These are phyloP conservation scores for Saxidomus purpurata DNA, from an alignment of 1,140 invertebrate genomes.

Conservation along the genomic window DNA sequence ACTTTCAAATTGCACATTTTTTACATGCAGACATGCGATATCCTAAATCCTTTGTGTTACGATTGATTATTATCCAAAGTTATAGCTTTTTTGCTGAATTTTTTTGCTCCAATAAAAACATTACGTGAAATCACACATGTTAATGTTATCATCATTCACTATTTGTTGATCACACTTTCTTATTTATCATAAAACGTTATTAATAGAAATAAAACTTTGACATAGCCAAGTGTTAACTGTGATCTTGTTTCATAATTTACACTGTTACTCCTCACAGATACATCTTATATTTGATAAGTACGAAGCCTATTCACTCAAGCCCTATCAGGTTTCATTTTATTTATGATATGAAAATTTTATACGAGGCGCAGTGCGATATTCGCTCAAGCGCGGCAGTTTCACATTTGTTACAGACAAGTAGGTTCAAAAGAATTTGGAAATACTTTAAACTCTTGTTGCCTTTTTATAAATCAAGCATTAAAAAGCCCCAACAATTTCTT, in stretches of 20 bases:
- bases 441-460: constrained; percentile 39
- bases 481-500: constrained; percentile 39
- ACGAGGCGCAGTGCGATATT: constrained; percentile 8
- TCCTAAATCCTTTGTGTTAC: constrained; percentile 10
- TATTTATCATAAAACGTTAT: constrained; percentile 26
- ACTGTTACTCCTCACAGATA: constrained; percentile 49
- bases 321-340: constrained; percentile 57
- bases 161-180: constrained; percentile 11
- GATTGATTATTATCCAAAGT: background rate
- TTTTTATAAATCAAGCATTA: constrained; percentile 57
- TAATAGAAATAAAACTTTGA: constrained; percentile 33
- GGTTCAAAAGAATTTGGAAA: constrained; percentile 44
- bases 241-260: constrained; percentile 58
- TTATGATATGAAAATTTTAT: constrained; percentile 65
- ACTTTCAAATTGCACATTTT: too few species aligned
- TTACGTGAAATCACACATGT: background rate
- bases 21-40: background rate
- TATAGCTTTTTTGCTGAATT: background rate
- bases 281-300: constrained; percentile 16
- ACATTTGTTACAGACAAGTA: constrained; percentile 59
- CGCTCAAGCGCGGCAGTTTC: constrained; percentile 8
- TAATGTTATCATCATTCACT: background rate
- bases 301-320: constrained; percentile 33
- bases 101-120: background rate
- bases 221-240: background rate